Conservation (phyloP, 2,888 invertebrate genomes). For the Molorchus minor region DNA sequence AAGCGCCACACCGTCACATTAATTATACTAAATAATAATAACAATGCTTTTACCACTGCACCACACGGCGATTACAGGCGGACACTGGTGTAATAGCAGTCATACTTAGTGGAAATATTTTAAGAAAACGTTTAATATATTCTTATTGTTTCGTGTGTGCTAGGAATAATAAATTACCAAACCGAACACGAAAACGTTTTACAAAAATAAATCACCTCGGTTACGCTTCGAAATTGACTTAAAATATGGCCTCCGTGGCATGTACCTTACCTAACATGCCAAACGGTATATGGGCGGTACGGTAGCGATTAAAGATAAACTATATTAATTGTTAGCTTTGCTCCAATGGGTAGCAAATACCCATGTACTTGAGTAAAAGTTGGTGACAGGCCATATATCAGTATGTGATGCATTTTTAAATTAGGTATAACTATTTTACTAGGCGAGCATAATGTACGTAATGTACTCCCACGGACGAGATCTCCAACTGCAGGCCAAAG, state of each 20-base stretch:
- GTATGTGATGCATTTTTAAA: too few species aligned
- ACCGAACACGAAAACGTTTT: conserved; percentile 3
- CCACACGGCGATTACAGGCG: conserved; percentile 17
- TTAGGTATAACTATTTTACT: too few species aligned
- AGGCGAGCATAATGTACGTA: too few species aligned
- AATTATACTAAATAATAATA: conserved; percentile 24
- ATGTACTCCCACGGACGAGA: too few species aligned
- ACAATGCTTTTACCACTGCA: conserved; percentile 19
- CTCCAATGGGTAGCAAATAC: too few species aligned
- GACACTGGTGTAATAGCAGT: conserved; percentile 3
- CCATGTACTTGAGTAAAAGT: too few species aligned
- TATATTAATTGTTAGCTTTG: not conserved
- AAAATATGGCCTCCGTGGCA: not conserved
- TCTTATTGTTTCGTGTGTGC: conserved; percentile 18
- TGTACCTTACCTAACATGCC: not conserved
- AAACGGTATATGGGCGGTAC: not conserved
- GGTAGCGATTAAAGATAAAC: not conserved
- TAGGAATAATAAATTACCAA: conserved; percentile 19
- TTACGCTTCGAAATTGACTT: not conserved
- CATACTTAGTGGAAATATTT: conserved; percentile 9
- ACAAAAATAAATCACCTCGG: conserved; percentile 16
- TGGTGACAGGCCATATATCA: too few species aligned
- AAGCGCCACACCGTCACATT: conserved; percentile 23
- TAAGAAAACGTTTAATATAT: conserved; percentile 4
- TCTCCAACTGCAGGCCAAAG: too few species aligned